Evolutionary conservation across 2,113 vertebrate species (phyloP).

Genomic region (Eulemur macaco): DNA sequence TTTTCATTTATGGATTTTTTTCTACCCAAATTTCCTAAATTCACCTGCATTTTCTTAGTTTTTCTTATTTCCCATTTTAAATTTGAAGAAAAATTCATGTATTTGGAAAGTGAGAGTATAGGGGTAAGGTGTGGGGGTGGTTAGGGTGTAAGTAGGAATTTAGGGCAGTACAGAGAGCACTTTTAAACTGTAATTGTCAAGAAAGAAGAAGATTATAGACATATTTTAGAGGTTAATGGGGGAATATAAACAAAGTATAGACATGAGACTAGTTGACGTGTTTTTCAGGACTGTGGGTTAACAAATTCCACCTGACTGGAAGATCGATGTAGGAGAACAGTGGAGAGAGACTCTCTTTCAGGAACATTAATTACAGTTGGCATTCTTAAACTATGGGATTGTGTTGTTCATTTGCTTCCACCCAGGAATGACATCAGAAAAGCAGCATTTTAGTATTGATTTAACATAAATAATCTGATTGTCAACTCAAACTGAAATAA

Average conservation of each 20-base stretch:
- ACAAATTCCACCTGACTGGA: background rate
- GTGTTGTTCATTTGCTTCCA: background rate
- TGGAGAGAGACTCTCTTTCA: background rate
- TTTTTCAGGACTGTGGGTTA: background rate
- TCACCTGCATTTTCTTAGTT: background rate
- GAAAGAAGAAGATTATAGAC: too few species aligned
- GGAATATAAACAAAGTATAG: background rate
- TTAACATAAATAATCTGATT: background rate
- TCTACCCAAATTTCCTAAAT: background rate
- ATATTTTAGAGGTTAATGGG: too few species aligned
- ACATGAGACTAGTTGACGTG: too few species aligned
- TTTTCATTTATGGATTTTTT: background rate
- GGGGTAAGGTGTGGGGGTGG: fast-evolving
- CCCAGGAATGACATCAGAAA: background rate
- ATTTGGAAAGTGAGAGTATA: background rate
- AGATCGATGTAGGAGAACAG: fast-evolving
- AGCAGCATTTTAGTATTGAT: background rate
- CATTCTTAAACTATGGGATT: background rate
- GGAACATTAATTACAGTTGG: background rate
- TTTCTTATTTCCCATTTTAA: background rate
- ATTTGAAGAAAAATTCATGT: background rate
- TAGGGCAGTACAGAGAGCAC: background rate
- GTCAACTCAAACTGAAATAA: background rate
- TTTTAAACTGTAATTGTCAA: background rate
- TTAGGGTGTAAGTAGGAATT: background rate